Evolutionary conservation across 2,113 vertebrate species (phyloP), one percentile per base, ranked within the genome.

Genomic region (Martes martes): DNA sequence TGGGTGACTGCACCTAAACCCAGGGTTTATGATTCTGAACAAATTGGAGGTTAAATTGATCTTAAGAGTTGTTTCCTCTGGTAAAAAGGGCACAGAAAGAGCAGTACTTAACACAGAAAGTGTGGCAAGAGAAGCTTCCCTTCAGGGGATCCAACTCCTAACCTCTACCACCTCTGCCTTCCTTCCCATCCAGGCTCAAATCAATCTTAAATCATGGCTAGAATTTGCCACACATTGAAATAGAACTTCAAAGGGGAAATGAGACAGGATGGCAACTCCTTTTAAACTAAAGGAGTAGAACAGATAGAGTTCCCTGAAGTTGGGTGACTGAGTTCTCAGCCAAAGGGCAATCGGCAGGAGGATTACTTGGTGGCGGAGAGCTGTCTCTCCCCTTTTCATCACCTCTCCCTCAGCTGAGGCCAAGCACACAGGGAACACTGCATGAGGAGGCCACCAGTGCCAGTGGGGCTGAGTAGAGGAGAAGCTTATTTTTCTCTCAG

Each of bases 211-310:
- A 90, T 83, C 71, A 94, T 81, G 33, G 11, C 97, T 97, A 97
- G 89, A 97, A 52, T 96, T 98, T 98, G 94, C 97, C 96, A 96
- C 74, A 89, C 96, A 80, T 98, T 82, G 98, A 99, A 98, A 99
- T 96, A 98, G 95, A 98, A 98, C 98, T 98, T 99, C 98, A 99
- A 99, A 99, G 98, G 98, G 91, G 97, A 98, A 98, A 96, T 1
- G 96, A 98, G 98, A 98, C 74, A 95, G 96, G 95, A 96, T 13
- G 2, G 92, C 96, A 91, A 96, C 91, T 93, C 89, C 59, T 98
- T 79, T 95, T 97, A 97, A 98, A 97, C 89, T 93, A 28, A 98
- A 98, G 98, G 96, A 98, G 96, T 18, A 94, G 92, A 96, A 97
- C 92, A 98, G 98, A 98, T 98, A 96, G 87, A 97, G 97, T 98